phyloP scores from a whole-genome alignment of 2,888 invertebrate species.

The Coenonympha arcania region DNA sequence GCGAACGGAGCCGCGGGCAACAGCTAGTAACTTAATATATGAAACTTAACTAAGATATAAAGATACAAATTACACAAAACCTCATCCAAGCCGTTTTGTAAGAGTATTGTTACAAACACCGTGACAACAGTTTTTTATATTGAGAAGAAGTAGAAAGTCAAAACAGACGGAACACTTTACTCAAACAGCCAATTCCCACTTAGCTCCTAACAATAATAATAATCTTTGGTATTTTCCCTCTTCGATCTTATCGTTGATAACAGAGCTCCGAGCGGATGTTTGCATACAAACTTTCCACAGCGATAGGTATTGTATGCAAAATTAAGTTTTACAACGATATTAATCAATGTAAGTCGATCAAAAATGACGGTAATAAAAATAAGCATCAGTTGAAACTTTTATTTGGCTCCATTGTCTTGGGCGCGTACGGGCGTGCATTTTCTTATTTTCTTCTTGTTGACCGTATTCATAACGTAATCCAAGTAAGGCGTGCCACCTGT shows the following conservation, averaged over 20 bases:
- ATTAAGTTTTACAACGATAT: slow-evolving; percentile 9
- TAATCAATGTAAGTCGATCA: slow-evolving; percentile 13
- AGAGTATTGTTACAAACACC: too few relatives aligned
- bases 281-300: slow-evolving; percentile 16
- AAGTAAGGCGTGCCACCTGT: too few relatives aligned
- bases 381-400: slow-evolving; percentile 8
- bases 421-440: neutral
- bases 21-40: too few relatives aligned
- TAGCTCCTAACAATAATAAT: slow-evolving; percentile 6
- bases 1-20: too few relatives aligned
- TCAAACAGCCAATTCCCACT: neutral
- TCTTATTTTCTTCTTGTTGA: neutral
- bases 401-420: slow-evolving; percentile 7
- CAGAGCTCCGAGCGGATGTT: slow-evolving; percentile 7
- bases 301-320: slow-evolving; percentile 20
- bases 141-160: too few relatives aligned
- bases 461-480: too few relatives aligned
- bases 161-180: neutral
- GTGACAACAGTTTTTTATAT: too few relatives aligned
- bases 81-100: too few relatives aligned
- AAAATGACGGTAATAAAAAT: slow-evolving; percentile 8
- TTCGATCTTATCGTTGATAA: slow-evolving; percentile 1
- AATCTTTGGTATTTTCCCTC: slow-evolving; percentile 12
- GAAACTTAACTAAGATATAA: too few relatives aligned
- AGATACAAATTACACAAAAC: too few relatives aligned